Percentiles rank a stretch among this genome's conserved stretches.
Conservation (phyloP, 2,797 vertebrate species). For the Enteromius anoplus region DNA sequence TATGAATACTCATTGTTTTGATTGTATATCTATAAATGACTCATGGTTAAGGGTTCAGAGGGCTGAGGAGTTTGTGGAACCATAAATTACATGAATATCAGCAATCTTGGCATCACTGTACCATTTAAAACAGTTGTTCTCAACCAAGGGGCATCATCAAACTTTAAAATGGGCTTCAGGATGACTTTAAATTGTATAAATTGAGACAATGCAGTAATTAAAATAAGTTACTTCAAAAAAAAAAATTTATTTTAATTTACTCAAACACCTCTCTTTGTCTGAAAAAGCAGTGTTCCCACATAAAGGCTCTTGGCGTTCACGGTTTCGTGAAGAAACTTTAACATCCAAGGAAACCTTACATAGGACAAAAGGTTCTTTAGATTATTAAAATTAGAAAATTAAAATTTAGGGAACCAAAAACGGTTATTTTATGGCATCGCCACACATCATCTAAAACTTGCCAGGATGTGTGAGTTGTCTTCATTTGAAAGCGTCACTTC, state of each 20-base stretch:
- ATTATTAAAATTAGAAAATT: not conserved
- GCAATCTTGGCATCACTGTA: not conserved
- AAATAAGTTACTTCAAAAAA: too few relatives aligned
- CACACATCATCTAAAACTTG: not conserved
- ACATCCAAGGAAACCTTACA: not conserved
- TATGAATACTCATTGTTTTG: constrained; percentile 8
- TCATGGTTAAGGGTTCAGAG: constrained; percentile 25
- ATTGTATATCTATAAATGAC: constrained; percentile 24
- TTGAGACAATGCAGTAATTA: not conserved
- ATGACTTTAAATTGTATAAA: not conserved
- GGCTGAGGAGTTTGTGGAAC: not conserved
- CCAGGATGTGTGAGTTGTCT: not conserved
- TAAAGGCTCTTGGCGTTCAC: not conserved
- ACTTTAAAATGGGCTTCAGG: not conserved
- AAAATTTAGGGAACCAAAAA: not conserved
- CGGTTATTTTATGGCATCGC: not conserved
- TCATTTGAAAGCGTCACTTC: not conserved
- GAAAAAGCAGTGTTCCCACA: too few relatives aligned
- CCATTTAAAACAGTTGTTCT: not conserved
- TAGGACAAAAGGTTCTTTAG: not conserved
- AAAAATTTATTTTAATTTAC: too few relatives aligned
- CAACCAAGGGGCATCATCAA: not conserved
- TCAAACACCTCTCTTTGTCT: too few relatives aligned
- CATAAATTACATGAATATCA: not conserved
- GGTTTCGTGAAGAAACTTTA: not conserved